Conservation (phyloP, 2,113 vertebrate species). For the Aegotheles bennettii region DNA sequence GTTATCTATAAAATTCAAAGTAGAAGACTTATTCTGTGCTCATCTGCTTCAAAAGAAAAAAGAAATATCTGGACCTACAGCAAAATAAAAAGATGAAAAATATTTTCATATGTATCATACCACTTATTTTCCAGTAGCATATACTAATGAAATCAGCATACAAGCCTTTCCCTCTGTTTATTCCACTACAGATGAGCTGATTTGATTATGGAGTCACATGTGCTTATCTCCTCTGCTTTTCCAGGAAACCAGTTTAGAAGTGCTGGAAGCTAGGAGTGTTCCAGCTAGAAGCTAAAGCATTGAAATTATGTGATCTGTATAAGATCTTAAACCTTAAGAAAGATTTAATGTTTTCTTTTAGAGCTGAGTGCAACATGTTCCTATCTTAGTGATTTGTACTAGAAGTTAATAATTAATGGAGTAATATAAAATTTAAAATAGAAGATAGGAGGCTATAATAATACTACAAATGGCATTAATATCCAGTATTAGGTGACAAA, state of each 20-base stretch:
- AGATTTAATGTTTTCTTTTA: slow-evolving; percentile 2
- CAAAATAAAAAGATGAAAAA: neutral
- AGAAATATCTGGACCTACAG: neutral
- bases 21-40: neutral
- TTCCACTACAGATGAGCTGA: neutral
- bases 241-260: neutral
- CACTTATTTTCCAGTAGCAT: neutral
- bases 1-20: neutral
- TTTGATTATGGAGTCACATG: neutral
- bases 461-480: neutral
- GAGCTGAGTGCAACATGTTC: neutral
- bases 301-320: neutral
- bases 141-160: neutral
- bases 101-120: neutral
- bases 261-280: neutral
- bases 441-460: neutral
- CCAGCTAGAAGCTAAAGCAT: neutral
- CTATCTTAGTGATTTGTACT: neutral
- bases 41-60: neutral
- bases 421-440: neutral
- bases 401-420: slow-evolving; percentile 1
- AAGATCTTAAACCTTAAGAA: neutral
- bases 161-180: neutral
- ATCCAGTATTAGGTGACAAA: neutral
- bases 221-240: neutral